Evolutionary conservation across 2,888 invertebrate genomes (phyloP), one percentile per base, ranked within the genome.

Genomic region (Mesorhabditis spiculigera): DNA sequence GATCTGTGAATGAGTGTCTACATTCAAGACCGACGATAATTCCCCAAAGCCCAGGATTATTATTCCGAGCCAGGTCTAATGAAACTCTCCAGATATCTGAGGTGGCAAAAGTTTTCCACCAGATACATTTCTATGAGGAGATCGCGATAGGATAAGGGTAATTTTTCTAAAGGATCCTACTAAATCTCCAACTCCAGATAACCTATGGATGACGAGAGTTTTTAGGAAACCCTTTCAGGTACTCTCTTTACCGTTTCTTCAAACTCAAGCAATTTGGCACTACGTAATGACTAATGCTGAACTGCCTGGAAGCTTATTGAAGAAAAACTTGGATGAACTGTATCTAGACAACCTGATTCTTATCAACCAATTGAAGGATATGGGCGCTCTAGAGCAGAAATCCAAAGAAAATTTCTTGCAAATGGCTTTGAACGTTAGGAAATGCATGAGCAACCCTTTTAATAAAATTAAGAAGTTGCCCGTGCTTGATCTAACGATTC

Each of bases 301-400:
- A 45, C 66, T 41, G 41, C 70, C 50, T 10, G 16, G n/a, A n/a
- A n/a, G n/a, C n/a, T n/a, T 74, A 28, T 69, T 68, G 4, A 28
- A 28, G 0, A n/a, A 68, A 5, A 28, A 76, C 45, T 42, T 45
- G 8, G 42, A 70, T 1, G 73, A 73, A 45, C 67, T 70, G 4
- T 78, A 78, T 63, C 79, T 78, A 5, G 78, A 78, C 68, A 76
- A 76, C 45, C 61, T 77, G 4, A 4, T 78, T 4, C 8, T 74
- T 4, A 64, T 64, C 41, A 61, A 68, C 5, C 63, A 6, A 4
- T 42, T n/a, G 5, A 64, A 66, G 13, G 74, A 71, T 63, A 73
- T 74, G 4, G 16, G 45, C 13, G 4, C 10, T 3, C 65, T 68
- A 10, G 67, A 63, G n/a, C 10, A 8, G 28, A 67, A 67, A 43